Conservation (phyloP, 1,140 invertebrate species). For the Papilio polyxenes region DNA sequence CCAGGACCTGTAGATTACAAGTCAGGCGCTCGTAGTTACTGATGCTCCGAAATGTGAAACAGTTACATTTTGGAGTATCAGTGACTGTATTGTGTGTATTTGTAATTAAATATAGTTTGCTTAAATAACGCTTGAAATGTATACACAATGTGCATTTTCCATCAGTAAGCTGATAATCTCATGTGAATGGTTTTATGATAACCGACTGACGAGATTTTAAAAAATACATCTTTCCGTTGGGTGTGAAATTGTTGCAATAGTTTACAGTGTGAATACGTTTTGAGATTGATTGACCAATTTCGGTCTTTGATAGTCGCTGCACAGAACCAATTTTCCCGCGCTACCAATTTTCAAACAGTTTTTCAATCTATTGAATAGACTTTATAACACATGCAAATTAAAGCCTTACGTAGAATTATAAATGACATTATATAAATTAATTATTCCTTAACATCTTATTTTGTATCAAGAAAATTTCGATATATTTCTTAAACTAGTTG, state of each 20-base stretch:
- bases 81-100: too few relatives aligned
- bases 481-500: too few relatives aligned
- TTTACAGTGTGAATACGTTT: slow-evolving; percentile 15
- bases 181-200: not conserved
- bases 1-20: too few relatives aligned
- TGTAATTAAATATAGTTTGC: too few relatives aligned
- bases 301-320: slow-evolving; percentile 10
- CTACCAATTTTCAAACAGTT: not conserved
- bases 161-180: not conserved
- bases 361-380: not conserved
- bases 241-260: slow-evolving; percentile 15
- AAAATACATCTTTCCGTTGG: not conserved
- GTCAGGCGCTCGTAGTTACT: too few relatives aligned
- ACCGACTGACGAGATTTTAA: not conserved
- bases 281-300: slow-evolving; percentile 19
- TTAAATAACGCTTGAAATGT: too few relatives aligned
- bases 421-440: too few relatives aligned
- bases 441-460: too few relatives aligned
- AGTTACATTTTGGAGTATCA: too few relatives aligned
- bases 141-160: too few relatives aligned
- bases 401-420: not conserved
- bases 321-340: slow-evolving; percentile 22
- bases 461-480: too few relatives aligned
- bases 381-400: not conserved
- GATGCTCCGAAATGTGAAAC: too few relatives aligned